These are phyloP conservation scores for Pangasius mekongensis DNA, from an alignment of 2,797 vertebrate genomes.

Conservation along the genomic window DNA sequence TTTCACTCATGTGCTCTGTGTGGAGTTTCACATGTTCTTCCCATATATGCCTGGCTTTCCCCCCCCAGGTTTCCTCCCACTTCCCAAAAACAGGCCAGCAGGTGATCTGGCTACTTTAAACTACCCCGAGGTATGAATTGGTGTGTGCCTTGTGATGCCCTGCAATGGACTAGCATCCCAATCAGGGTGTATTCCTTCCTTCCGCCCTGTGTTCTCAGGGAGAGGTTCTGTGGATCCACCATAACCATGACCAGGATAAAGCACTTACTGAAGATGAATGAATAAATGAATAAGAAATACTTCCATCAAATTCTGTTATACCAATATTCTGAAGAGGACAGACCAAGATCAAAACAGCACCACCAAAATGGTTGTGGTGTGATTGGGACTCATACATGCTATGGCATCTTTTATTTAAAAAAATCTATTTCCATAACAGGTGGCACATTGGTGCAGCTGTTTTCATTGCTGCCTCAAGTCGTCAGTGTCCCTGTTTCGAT, in stretches of 20 bases:
- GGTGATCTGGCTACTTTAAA: background rate
- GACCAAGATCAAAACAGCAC: background rate
- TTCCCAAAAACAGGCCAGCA: background rate
- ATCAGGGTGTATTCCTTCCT: background rate
- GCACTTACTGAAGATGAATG: background rate
- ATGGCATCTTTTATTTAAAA: background rate
- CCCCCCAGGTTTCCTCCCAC: background rate
- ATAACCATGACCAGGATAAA: background rate
- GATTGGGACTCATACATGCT: background rate
- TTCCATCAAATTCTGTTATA: background rate
- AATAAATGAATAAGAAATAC: background rate
- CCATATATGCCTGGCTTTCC: background rate
- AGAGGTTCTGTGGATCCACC: background rate
- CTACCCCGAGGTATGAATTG: background rate
- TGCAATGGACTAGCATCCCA: too few species aligned
- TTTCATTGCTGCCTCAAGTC: background rate
- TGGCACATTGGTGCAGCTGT: background rate
- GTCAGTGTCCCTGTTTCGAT: background rate
- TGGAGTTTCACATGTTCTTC: background rate
- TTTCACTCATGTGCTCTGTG: background rate
- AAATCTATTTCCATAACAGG: background rate
- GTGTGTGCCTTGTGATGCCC: background rate
- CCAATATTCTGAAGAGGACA: background rate
- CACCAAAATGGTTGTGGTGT: background rate
- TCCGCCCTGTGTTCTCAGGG: background rate